Conservation (phyloP, 2,113 vertebrate species). For the Chaetodon auriga region DNA sequence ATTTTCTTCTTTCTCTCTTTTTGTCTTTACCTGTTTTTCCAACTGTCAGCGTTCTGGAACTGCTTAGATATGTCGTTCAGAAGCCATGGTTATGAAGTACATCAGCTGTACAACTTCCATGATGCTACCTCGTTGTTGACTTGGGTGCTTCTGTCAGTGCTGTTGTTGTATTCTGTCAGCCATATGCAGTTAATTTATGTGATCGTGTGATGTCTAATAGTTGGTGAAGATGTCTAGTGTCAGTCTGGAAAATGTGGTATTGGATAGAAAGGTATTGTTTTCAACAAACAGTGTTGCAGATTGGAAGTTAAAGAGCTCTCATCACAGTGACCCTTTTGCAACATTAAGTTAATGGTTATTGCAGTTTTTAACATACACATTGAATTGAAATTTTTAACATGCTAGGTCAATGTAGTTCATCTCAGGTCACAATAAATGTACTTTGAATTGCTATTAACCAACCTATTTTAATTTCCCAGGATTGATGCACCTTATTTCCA, state of each 20-base stretch:
- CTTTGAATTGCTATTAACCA: neutral
- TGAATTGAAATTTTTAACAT: neutral
- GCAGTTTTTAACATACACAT: neutral
- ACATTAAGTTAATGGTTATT: neutral
- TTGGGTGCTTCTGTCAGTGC: neutral
- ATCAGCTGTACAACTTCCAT: neutral
- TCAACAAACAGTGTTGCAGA: neutral
- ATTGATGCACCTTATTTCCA: slow-evolving; percentile 13
- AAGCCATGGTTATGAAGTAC: neutral
- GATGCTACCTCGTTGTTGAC: neutral
- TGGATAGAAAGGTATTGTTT: neutral
- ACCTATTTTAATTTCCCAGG: slow-evolving; percentile 10
- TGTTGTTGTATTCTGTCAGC: neutral
- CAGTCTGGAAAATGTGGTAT: neutral
- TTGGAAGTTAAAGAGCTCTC: neutral
- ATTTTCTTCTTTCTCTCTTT: slow-evolving; percentile 81
- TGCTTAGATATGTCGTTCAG: neutral
- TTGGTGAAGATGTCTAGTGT: neutral
- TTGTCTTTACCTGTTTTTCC: slow-evolving; percentile 49
- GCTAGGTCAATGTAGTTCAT: neutral
- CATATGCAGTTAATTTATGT: neutral
- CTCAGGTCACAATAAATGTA: neutral
- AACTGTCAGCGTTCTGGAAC: slow-evolving; percentile 16
- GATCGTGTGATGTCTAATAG: neutral
- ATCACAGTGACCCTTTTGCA: neutral